Base-by-base conservation (phyloP, 2,888 invertebrate genomes). In the Ischnura elegans region DNA sequence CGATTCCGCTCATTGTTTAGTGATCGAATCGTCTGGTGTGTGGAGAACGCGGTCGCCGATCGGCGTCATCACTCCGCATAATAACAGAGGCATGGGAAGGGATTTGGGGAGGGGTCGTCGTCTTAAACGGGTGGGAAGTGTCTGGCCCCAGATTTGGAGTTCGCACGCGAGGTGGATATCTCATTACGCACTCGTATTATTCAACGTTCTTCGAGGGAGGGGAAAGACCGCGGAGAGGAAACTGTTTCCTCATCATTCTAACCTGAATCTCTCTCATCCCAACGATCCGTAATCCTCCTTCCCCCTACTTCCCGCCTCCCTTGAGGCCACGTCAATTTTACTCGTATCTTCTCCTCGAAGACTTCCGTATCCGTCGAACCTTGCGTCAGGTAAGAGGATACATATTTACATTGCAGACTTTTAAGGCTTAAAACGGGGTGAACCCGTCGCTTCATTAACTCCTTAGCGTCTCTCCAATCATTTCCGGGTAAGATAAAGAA, bases 101-200 rank as follows among this genome's bases (percentile, higher is more conserved):
- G 10, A 13, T 36, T 16, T 36, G 16, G 2, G 8, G n/a, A 76
- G 29, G 76, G 76, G 76, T 29, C 61, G n/a, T 21, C 76, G 76
- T 16, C 76, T 0, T 19, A 51, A 51, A 19, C 51, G 36, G n/a
- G n/a, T n/a, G n/a, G n/a, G n/a, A n/a, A n/a, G n/a, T 76, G 29
- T 36, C 36, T 36, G 76, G 76, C 13, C 6, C 36, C 76, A 13
- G 36, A 76, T 36, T 36, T 36, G 36, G 51, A 51, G 29, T 36
- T 36, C 76, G 76, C 76, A 76, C 76, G 76, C 76, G 76, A 76
- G 76, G n/a, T n/a, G n/a, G n/a, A 76, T 25, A 29, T 36, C 25
- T 76, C 76, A 76, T 36, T 76, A 76, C 76, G 76, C 76, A n/a
- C 29, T 10, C 76, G 76, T 76, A 76, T 76, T 76, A 76, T 76